phyloP scores from a whole-genome alignment of 2,113 vertebrate species.

The Trematomus loennbergii region DNA sequence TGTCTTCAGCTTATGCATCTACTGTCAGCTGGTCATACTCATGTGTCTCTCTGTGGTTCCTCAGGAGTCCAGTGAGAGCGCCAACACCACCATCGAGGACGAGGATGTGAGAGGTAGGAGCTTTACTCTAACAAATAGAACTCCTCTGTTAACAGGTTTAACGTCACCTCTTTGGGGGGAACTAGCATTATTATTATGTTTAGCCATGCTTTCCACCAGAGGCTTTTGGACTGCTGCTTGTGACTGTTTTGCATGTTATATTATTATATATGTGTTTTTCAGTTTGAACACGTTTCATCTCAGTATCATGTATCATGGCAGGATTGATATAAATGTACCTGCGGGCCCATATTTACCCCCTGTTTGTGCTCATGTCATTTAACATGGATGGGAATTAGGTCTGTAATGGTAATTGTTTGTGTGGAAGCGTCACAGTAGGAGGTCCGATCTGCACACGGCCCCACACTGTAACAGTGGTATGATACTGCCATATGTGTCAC shows the following conservation, averaged over 20 bases:
- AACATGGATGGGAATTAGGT: background rate
- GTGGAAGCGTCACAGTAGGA: background rate
- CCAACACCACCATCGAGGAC: slow-evolving; percentile 97
- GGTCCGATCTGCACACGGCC: background rate
- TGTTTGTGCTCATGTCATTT: background rate
- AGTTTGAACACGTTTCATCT: background rate
- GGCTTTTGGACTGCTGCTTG: background rate
- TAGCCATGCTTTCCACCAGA: background rate
- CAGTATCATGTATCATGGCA: background rate
- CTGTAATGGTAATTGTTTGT: background rate
- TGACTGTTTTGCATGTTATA: background rate
- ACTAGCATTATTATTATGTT: background rate
- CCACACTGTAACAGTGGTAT: too few species aligned
- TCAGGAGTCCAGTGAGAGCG: slow-evolving; percentile 97
- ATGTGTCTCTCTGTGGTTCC: slow-evolving; percentile 43
- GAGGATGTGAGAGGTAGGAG: slow-evolving; percentile 96
- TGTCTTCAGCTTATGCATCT: background rate
- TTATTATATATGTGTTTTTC: background rate
- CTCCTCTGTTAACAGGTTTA: background rate
- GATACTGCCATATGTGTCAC: too few species aligned
- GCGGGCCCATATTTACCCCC: background rate
- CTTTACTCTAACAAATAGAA: background rate
- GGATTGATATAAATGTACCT: background rate
- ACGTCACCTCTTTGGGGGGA: background rate
- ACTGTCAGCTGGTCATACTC: background rate